These are phyloP conservation scores for Merluccius polli DNA, from an alignment of 2,797 vertebrate species.

Conservation along the genomic window DNA sequence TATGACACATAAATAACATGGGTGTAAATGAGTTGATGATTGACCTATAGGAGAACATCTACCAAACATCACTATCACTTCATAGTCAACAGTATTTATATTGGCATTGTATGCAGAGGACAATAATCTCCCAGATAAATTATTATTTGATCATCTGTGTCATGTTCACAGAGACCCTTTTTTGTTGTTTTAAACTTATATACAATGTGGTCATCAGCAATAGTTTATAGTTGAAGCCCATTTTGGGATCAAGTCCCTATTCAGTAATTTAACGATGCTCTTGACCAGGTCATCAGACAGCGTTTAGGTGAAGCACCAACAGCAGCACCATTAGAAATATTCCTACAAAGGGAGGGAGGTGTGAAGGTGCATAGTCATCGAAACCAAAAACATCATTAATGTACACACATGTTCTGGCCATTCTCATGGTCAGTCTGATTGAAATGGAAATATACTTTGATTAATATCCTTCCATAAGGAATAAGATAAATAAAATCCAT, in stretches of 20 bases:
- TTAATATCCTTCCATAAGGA: conserved; percentile 23
- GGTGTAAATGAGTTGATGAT: conserved; percentile 40
- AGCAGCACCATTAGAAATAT: conserved; percentile 75
- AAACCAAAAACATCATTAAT: conserved; percentile 49
- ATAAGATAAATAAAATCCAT: conserved; percentile 35
- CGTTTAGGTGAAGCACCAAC: conserved; percentile 72
- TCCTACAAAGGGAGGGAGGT: conserved; percentile 70
- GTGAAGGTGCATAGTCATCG: conserved; percentile 72
- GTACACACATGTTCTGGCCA: conserved; percentile 45
- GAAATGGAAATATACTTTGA: conserved; percentile 72
- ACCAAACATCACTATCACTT: conserved; percentile 41
- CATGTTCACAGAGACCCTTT: conserved; percentile 39
- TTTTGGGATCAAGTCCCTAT: conserved; percentile 46
- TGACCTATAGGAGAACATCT: conserved; percentile 52
- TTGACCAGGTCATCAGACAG: conserved; percentile 60
- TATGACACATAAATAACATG: conserved; percentile 30
- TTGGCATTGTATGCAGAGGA: conserved; percentile 38
- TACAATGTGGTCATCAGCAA: conserved; percentile 59
- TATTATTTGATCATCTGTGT: too few species aligned
- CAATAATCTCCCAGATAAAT: conserved; percentile 25
- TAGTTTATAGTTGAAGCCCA: conserved; percentile 38
- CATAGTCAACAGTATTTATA: conserved; percentile 44
- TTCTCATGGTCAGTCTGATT: conserved; percentile 69
- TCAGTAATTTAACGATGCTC: conserved; percentile 56
- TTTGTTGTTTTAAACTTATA: conserved; percentile 48